These are phyloP conservation scores for Anthrax anthrax DNA, from an alignment of 2,888 invertebrate genomes.

Conservation along the genomic window DNA sequence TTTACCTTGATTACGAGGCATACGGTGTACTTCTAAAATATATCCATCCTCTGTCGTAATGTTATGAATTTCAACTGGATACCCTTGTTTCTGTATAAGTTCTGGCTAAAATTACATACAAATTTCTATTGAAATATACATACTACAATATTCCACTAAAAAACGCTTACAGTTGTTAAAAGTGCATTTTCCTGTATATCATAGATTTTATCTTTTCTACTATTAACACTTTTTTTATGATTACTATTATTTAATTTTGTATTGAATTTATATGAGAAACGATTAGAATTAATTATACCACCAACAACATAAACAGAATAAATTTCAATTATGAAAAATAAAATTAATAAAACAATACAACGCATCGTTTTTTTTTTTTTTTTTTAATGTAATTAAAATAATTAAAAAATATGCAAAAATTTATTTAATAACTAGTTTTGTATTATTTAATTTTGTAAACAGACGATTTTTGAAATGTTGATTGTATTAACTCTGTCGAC, in stretches of 20 bases:
- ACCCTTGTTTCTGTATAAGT: conserved; percentile 36
- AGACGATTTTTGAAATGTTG: too few relatives aligned
- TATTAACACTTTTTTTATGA: neutral
- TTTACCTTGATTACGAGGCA: conserved; percentile 35
- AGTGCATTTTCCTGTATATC: neutral
- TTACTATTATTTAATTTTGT: neutral
- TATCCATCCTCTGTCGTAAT: conserved; percentile 57
- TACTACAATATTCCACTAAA: too few relatives aligned
- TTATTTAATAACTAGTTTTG: too few relatives aligned
- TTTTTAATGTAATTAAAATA: too few relatives aligned
- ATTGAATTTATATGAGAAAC: neutral
- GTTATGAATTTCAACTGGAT: conserved; percentile 41
- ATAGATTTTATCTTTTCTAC: neutral
- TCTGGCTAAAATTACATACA: conserved; percentile 2
- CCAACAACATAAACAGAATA: neutral
- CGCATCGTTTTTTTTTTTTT: neutral
- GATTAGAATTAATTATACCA: conserved; percentile 1
- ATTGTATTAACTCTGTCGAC: too few relatives aligned
- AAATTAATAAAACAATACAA: neutral
- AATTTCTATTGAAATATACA: neutral
- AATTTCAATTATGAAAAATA: neutral
- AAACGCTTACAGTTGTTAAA: conserved; percentile 1
- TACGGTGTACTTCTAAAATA: conserved; percentile 52
- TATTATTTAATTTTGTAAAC: too few relatives aligned
- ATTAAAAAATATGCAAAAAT: too few relatives aligned